Evolutionary conservation across 2,797 vertebrate genomes (phyloP).

Genomic region (Poeciliopsis turneri): DNA sequence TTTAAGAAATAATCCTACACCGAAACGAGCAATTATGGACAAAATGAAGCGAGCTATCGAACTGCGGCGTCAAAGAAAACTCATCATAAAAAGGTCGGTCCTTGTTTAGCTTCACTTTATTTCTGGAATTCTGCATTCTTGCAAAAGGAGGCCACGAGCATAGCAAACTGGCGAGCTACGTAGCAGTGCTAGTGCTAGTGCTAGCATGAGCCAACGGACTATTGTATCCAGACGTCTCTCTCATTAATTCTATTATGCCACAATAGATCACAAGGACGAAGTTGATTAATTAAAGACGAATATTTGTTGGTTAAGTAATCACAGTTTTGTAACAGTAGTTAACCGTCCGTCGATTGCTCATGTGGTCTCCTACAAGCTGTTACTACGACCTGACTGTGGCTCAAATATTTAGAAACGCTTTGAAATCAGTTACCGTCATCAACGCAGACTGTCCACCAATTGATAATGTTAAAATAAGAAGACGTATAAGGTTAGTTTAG

Average conservation of each 20-base stretch:
- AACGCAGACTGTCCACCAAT: too few species aligned
- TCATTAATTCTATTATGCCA: fast-evolving
- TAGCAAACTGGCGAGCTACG: conserved; percentile 1
- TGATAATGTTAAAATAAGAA: background rate
- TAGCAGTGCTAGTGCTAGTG: background rate
- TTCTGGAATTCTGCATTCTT: background rate
- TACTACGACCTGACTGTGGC: background rate
- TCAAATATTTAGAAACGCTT: background rate
- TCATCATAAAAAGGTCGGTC: conserved; percentile 81
- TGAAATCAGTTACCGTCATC: background rate
- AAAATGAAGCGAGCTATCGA: conserved; percentile 57
- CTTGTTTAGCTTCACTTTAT: background rate
- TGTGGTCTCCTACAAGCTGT: background rate
- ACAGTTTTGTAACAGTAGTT: background rate
- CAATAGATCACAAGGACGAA: fast-evolving
- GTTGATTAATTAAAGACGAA: background rate
- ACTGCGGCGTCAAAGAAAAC: conserved; percentile 68
- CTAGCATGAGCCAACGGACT: conserved; percentile 8
- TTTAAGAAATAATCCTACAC: conserved; percentile 20
- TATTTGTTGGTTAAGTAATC: too few species aligned
- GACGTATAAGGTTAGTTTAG: background rate
- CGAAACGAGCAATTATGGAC: conserved; percentile 67
- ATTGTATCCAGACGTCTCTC: fast-evolving
- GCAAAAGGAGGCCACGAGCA: conserved; percentile 23
- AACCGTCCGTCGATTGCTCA: background rate